These are phyloP conservation scores for Xylocopa sonorina DNA, from an alignment of 1,140 invertebrate genomes.

Conservation along the genomic window DNA sequence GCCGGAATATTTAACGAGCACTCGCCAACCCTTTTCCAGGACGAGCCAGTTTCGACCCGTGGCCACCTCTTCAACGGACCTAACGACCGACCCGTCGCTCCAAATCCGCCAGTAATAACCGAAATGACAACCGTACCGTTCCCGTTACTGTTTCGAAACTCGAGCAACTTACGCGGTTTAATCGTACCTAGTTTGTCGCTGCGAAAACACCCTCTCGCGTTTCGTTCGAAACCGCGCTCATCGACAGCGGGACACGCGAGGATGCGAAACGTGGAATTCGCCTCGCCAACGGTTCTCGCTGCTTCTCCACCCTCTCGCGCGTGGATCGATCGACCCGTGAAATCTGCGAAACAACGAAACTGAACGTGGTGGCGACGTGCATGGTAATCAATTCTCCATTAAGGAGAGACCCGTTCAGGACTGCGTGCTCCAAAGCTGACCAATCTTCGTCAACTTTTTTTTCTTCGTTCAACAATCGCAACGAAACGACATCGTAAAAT, in stretches of 20 bases:
- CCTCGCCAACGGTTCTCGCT: too few relatives aligned
- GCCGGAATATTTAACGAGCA: conserved; percentile 41
- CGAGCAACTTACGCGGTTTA: conserved; percentile 4
- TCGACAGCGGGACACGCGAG: not conserved
- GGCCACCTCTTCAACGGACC: conserved; percentile 1
- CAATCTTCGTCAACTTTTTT: too few relatives aligned
- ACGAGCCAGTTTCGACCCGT: not conserved
- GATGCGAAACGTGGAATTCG: not conserved
- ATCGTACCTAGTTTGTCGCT: not conserved
- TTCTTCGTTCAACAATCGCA: too few relatives aligned
- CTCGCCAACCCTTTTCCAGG: not conserved
- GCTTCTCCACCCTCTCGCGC: too few relatives aligned
- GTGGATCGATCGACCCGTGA: too few relatives aligned
- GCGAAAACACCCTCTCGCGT: not conserved
- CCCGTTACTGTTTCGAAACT: not conserved
- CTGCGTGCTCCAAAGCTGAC: too few relatives aligned
- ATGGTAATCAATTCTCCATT: too few relatives aligned
- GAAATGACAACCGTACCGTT: not conserved
- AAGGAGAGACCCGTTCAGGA: too few relatives aligned
- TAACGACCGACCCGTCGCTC: not conserved
- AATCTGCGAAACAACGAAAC: too few relatives aligned
- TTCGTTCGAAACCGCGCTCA: not conserved
- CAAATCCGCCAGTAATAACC: conserved; percentile 12
- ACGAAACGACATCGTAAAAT: too few relatives aligned
- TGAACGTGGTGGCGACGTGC: too few relatives aligned